These are phyloP conservation scores for Diploscapter pachys DNA, from an alignment of 1,140 invertebrate species.

Conservation along the genomic window DNA sequence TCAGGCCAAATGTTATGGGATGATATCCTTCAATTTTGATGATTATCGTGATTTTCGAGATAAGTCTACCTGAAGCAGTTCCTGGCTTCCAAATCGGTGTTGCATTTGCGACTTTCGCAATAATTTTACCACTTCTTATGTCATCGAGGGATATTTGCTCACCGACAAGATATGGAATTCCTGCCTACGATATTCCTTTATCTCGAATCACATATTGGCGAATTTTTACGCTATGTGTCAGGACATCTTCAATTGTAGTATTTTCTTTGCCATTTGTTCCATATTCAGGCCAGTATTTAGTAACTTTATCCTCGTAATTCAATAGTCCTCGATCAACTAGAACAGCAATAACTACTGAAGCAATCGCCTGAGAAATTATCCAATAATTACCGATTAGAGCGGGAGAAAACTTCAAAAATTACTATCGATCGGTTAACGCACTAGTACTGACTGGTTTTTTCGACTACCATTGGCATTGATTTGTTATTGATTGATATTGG, in stretches of 20 bases:
- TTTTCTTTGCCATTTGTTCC: constrained; percentile 59
- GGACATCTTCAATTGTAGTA: constrained; percentile 60
- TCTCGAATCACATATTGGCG: constrained; percentile 2
- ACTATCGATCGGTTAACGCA: no score
- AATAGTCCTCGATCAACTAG: constrained; percentile 60
- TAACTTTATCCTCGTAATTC: constrained; percentile 58
- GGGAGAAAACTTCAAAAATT: no score
- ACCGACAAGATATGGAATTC: constrained; percentile 47
- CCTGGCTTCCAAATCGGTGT: constrained; percentile 53
- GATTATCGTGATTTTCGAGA: not conserved
- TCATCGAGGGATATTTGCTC: constrained; percentile 41
- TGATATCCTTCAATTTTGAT: constrained; percentile 56
- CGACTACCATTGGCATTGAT: no score
- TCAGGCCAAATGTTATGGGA: constrained; percentile 58
- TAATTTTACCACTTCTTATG: constrained; percentile 13
- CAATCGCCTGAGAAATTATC: constrained; percentile 43
- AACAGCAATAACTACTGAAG: constrained; percentile 55
- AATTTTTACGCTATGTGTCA: constrained; percentile 59
- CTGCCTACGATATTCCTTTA: constrained; percentile 41
- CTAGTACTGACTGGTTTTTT: no score
- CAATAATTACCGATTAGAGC: no score
- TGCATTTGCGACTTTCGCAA: constrained; percentile 39
- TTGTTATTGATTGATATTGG: no score
- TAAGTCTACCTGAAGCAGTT: not conserved
- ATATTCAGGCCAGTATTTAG: constrained; percentile 62